phyloP scores from a whole-genome alignment of 2,888 invertebrate genomes.

The Archips xylosteana region DNA sequence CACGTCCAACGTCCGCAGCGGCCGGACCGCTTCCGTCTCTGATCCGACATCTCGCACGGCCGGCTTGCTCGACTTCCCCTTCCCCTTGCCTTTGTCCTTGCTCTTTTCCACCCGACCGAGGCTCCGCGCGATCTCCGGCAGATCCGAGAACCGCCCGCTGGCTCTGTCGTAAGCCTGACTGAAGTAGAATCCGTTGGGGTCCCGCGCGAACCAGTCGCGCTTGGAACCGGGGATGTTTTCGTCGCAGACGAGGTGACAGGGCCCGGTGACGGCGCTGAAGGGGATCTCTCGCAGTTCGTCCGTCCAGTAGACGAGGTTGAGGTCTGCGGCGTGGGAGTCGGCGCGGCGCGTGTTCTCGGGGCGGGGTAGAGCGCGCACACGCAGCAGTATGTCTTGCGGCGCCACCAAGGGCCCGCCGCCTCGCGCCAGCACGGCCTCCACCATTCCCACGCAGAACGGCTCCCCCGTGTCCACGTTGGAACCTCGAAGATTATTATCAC shows the following conservation, averaged over 20 bases:
- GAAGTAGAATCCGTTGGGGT: conserved; percentile 91
- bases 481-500: conserved; percentile 88
- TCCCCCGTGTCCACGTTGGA: conserved; percentile 90
- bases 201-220: conserved; percentile 86
- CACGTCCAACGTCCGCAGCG: conserved; percentile 90
- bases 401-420: conserved; percentile 81
- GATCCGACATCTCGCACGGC: conserved; percentile 44
- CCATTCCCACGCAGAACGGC: conserved; percentile 91
- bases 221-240: conserved; percentile 85
- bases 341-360: conserved; percentile 90
- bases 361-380: conserved; percentile 89
- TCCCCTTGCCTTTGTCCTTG: conserved; percentile 89
- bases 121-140: conserved; percentile 85
- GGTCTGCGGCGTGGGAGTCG: conserved; percentile 86
- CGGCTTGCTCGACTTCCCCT: conserved; percentile 85
- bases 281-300: conserved; percentile 88
- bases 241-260: conserved; percentile 88
- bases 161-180: conserved; percentile 87
- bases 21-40: conserved; percentile 63
- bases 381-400: conserved; percentile 87
- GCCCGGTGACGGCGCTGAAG: conserved; percentile 87
- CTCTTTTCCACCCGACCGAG: conserved; percentile 87
- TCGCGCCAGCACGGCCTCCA: conserved; percentile 86
- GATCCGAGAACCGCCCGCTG: conserved; percentile 85
- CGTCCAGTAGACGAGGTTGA: conserved; percentile 92